Conservation (phyloP, 2,113 vertebrate genomes). For the Polypterus bichir region DNA sequence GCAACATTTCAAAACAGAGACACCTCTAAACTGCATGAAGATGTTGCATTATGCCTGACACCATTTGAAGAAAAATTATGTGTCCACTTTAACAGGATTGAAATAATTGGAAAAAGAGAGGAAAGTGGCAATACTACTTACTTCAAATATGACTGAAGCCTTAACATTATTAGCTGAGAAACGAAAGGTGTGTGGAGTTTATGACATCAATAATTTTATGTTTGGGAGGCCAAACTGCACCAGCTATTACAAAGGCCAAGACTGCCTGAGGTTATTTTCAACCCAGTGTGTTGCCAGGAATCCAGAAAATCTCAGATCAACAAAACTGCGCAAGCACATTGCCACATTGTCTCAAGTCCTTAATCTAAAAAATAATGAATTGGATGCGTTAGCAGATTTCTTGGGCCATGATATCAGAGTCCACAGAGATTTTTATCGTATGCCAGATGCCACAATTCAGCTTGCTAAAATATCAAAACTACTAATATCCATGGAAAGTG, state of each 20-base stretch:
- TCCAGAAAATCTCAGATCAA: conserved; percentile 14
- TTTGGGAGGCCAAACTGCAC: conserved; percentile 14
- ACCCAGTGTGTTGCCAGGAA: conserved; percentile 13
- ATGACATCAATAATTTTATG: conserved; percentile 2
- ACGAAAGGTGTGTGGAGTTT: conserved; percentile 7
- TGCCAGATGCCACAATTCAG: background rate
- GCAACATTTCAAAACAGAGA: conserved; percentile 16
- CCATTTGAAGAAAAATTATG: conserved; percentile 14
- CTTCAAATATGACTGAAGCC: conserved; percentile 8
- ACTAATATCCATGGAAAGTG: conserved; percentile 20
- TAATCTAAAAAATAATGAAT: background rate
- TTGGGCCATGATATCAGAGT: background rate
- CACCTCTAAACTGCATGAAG: conserved; percentile 1
- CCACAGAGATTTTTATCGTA: background rate
- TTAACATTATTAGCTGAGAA: conserved; percentile 10
- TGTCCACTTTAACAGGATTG: conserved; percentile 11
- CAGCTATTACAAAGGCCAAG: conserved; percentile 9
- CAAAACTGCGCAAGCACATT: background rate
- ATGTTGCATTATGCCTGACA: conserved; percentile 18
- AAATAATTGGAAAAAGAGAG: conserved; percentile 11
- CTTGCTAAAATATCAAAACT: background rate
- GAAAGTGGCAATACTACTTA: conserved; percentile 16
- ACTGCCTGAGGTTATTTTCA: conserved; percentile 13
- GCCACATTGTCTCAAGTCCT: conserved; percentile 19
- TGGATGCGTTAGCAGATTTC: background rate